These are phyloP conservation scores for Amphiprion clarkii DNA, from an alignment of 2,797 vertebrate species.

Conservation along the genomic window DNA sequence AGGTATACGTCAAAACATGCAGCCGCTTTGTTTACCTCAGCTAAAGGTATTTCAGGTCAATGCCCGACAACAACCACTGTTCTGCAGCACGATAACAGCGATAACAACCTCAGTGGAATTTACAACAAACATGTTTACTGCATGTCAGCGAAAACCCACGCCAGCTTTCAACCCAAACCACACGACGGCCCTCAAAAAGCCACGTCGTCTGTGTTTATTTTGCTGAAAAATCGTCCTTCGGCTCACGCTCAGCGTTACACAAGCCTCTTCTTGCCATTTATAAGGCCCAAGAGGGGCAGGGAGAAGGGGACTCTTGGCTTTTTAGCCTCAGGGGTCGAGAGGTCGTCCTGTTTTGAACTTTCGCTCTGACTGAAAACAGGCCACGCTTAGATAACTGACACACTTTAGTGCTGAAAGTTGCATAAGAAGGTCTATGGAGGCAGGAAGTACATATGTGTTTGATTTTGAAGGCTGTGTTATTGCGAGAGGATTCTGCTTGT, in stretches of 20 bases:
- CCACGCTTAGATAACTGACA: slow-evolving; percentile 60
- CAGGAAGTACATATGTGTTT: slow-evolving; percentile 39
- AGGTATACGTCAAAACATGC: not conserved
- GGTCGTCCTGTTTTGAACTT: slow-evolving; percentile 26
- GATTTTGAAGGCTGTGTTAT: slow-evolving; percentile 19
- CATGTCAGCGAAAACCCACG: slow-evolving; percentile 43
- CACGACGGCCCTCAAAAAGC: slow-evolving; percentile 11
- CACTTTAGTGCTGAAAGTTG: slow-evolving; percentile 35
- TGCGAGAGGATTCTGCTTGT: slow-evolving; percentile 11
- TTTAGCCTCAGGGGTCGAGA: slow-evolving; percentile 20
- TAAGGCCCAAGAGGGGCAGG: not conserved
- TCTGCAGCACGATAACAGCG: not conserved
- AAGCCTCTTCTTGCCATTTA: slow-evolving; percentile 15
- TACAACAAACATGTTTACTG: slow-evolving; percentile 23
- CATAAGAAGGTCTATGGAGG: slow-evolving; percentile 31
- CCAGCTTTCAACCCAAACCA: slow-evolving; percentile 27
- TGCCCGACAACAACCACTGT: not conserved
- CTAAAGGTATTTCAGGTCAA: slow-evolving; percentile 21
- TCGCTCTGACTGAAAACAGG: slow-evolving; percentile 30
- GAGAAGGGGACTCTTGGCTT: slow-evolving; percentile 9
- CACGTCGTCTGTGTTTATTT: not conserved
- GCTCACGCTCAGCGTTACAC: slow-evolving; percentile 10
- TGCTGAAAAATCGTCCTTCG: not conserved
- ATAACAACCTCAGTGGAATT: slow-evolving; percentile 37
- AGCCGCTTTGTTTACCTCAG: slow-evolving; percentile 22